Percentiles rank a stretch among this genome's conserved stretches.
Conservation (phyloP, 2,113 vertebrate genomes). For the Ciconia maguari region DNA sequence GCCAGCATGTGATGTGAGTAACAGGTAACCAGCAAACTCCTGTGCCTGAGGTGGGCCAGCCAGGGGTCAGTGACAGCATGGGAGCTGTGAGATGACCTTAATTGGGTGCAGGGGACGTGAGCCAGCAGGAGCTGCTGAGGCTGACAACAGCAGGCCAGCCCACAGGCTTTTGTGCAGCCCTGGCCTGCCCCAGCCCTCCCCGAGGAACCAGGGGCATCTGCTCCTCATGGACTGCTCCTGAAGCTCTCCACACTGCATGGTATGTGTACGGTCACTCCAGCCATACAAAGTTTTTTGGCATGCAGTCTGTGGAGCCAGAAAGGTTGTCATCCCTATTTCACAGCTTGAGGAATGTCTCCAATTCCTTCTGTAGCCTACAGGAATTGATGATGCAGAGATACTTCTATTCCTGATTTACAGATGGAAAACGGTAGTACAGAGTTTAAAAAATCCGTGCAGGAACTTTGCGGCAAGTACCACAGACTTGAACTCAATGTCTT, state of each 20-base stretch:
- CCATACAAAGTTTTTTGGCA: accelerated
- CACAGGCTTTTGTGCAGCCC: background rate
- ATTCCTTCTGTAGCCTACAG: background rate
- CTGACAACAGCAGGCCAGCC: background rate
- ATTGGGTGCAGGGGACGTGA: accelerated
- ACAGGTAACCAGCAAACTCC: background rate
- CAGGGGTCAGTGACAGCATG: background rate
- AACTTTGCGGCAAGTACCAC: background rate
- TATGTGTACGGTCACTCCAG: accelerated
- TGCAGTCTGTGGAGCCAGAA: background rate
- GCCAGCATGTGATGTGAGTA: background rate
- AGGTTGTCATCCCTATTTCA: background rate
- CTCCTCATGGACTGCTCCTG: background rate
- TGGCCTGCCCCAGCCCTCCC: background rate
- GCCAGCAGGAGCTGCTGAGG: background rate
- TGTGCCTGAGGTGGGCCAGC: background rate
- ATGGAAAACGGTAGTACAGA: background rate
- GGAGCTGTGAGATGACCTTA: background rate
- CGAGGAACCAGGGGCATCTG: background rate
- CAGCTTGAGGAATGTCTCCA: background rate
- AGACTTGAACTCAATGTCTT: background rate
- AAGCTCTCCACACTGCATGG: background rate
- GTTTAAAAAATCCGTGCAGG: background rate
- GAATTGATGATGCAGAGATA: background rate
- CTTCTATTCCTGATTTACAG: background rate